Base-by-base conservation (phyloP, 2,113 vertebrate species). In the Sphyrna mokarran region DNA sequence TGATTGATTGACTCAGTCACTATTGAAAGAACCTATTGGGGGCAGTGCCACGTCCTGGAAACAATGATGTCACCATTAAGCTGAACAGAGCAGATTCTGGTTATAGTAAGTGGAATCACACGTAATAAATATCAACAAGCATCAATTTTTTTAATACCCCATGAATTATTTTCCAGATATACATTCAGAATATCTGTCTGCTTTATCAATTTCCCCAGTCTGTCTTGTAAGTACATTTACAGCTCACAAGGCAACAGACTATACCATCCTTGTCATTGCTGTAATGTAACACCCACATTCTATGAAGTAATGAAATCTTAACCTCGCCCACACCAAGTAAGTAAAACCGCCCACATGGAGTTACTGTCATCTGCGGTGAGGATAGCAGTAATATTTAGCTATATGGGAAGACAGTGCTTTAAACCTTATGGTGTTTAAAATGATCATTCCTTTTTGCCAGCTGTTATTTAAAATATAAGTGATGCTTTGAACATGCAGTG, bases 231-330 rank as follows among this genome's bases (percentile, higher is more conserved):
- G 66, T 37, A 70, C 37, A 70, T 90, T 61, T 90, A 90, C 33
- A 43, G 68, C 10, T 94, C 40, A 26, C 37, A 70, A 40, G 58
- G 68, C 43, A 94, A 14, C 68, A 70, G n/a, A 94, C 4, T 94
- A 70, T 43, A 70, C 40, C 40, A 94, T 14, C 66, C 40, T 70
- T 37, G 29, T 94, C 33, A 48, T 40, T 94, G 22, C 20, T 14
- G 66, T 6, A 94, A 43, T 94, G 22, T 94, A 63, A 94, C 29
- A 40, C 61, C 63, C 90, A 68, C 93, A 43, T 68, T 69, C 66
- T 70, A 26, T 94, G 93, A 94, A 94, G 66, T 94, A 48, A 48
- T 94, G 66, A 70, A 70, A 70, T 70, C 37, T 23, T 29, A 94
- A 18, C 66, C 66, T 94, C 40, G 23, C 63, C 18, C 63, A 94